Evolutionary conservation across 2,797 vertebrate genomes (phyloP).

Genomic region (Pelobates cultripes): DNA sequence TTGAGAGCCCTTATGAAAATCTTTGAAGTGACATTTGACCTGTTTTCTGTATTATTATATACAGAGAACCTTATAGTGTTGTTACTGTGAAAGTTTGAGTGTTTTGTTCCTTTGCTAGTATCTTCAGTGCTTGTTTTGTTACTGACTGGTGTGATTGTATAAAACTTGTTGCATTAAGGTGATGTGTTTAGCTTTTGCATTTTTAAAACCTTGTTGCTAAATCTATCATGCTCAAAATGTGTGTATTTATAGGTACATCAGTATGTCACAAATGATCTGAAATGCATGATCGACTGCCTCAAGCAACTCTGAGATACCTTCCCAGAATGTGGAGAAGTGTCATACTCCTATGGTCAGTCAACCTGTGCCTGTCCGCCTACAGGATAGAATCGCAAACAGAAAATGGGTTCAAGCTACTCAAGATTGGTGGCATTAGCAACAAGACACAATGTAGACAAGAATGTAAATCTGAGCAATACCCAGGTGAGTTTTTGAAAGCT

Average conservation of each 20-base stretch:
- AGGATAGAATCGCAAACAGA: not conserved
- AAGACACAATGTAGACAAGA: slow-evolving; percentile 15
- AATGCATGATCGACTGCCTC: not conserved
- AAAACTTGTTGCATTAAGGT: too few species aligned
- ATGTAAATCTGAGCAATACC: not conserved
- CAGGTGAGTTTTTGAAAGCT: slow-evolving; percentile 2
- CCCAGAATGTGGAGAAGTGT: slow-evolving; percentile 38
- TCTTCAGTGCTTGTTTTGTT: too few species aligned
- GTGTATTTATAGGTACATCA: not conserved
- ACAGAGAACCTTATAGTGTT: too few species aligned
- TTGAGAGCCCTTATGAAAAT: too few species aligned
- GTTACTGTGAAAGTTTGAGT: too few species aligned
- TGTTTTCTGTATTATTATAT: too few species aligned
- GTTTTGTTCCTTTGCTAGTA: too few species aligned
- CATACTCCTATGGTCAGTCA: not conserved
- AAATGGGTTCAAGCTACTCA: not conserved
- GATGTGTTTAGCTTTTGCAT: too few species aligned
- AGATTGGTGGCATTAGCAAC: not conserved
- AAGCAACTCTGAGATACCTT: not conserved
- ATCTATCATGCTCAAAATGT: not conserved
- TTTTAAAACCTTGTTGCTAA: not conserved
- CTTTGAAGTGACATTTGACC: too few species aligned
- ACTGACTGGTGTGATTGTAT: too few species aligned
- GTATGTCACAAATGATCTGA: slow-evolving; percentile 11
- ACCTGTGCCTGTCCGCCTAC: slow-evolving; percentile 2